Base-by-base conservation (phyloP, 2,113 vertebrate species). In the Dipodomys ordii region DNA sequence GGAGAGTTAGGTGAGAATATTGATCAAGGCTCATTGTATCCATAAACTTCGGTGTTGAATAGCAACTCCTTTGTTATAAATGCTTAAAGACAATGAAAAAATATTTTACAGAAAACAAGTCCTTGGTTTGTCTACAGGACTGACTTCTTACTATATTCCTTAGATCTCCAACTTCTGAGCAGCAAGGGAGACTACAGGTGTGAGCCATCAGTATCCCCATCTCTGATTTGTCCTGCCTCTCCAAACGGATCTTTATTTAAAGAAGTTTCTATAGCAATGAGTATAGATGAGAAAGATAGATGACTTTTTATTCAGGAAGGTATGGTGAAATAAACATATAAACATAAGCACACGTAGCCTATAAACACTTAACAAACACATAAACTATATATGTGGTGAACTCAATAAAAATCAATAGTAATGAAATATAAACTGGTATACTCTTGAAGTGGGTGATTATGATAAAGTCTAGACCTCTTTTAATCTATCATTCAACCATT, bases 401-500 rank as follows among this genome's bases (percentile, higher is more conserved):
- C 28, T 71, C 39, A 94, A 73, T 87, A 49, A 49, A 49, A 91
- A 71, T 91, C 83, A 88, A 7, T 84, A 15, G 28, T 90, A 83
- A 94, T 83, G 72, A 46, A 90, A 69, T 64, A 76, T 22, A 83
- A 78, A 27, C 46, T 87, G 30, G 16, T 73, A 67, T 35, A 39
- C 71, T 87, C 46, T 39, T 81, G 30, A 28, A 74, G 39, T 64
- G 10, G 23, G 27, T 3, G 62, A 84, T 84, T 64, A 69, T 80
- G 92, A 92, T 87, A 78, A 79, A 83, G 9, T 16, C 79, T 74
- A 87, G 53, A 57, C 53, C 53, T 16, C 53, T 83, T 92, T 78
- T 69, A 53, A 57, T 64, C 30, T 91, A 27, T 91, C 90, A 80
- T 76, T 88, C n/a, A 91, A 88, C 7, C 9, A 91, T 81, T 71